phyloP scores from a whole-genome alignment of 1,140 invertebrate species.

The Leptinotarsa texana region DNA sequence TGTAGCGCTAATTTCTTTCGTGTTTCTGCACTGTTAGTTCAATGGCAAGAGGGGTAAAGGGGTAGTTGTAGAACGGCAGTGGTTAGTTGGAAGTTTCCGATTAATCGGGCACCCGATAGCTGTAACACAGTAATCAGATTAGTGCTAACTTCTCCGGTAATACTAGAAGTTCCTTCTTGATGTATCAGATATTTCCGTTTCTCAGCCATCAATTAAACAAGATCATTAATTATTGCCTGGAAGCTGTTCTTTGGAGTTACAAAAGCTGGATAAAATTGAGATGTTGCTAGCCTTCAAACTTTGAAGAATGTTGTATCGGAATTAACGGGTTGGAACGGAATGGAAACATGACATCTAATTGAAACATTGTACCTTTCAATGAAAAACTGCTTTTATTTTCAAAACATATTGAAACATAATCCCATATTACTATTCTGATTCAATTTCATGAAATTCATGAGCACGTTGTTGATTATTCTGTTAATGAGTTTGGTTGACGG shows the following conservation, averaged over 20 bases:
- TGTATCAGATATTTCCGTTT: neutral
- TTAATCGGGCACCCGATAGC: slow-evolving; percentile 35
- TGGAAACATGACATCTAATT: no score
- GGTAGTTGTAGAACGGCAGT: neutral
- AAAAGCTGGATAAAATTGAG: neutral
- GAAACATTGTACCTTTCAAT: no score
- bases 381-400: no score
- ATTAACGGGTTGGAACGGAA: no score
- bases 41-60: neutral
- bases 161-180: slow-evolving; percentile 26
- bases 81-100: slow-evolving; percentile 31
- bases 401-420: no score
- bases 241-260: neutral
- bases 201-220: slow-evolving; percentile 10
- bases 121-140: slow-evolving; percentile 38
- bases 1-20: slow-evolving; percentile 12
- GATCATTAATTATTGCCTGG: neutral
- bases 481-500: no score
- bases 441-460: no score
- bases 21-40: neutral
- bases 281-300: no score
- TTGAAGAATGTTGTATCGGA: no score
- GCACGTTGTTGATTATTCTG: no score
- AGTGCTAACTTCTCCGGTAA: slow-evolving; percentile 35
- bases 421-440: no score